Percentiles rank a stretch among this genome's conserved stretches.
These are phyloP conservation scores for Cerastis rubricosa DNA, from an alignment of 2,888 invertebrate genomes.

Conservation along the genomic window DNA sequence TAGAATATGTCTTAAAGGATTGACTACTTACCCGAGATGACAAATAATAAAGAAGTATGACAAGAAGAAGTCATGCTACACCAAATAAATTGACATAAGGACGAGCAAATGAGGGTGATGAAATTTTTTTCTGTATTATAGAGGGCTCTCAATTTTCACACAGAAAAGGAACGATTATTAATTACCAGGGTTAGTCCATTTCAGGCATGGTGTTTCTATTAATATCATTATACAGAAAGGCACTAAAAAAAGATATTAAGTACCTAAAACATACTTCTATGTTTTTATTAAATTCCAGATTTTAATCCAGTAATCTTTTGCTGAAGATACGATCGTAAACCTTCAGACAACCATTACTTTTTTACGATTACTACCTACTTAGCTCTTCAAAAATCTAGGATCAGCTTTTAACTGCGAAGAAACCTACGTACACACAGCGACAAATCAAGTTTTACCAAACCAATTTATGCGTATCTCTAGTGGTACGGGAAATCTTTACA, in stretches of 20 bases:
- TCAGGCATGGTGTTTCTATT: neutral
- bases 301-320: constrained; percentile 25
- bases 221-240: neutral
- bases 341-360: constrained; percentile 30
- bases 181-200: neutral
- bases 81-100: too few species aligned
- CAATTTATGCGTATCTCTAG: too few species aligned
- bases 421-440: neutral
- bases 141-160: too few species aligned
- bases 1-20: too few species aligned
- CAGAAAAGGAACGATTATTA: too few species aligned
- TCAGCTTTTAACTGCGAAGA: constrained; percentile 1
- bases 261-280: neutral
- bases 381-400: constrained; percentile 26
- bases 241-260: neutral
- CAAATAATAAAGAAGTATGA: too few species aligned
- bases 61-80: too few species aligned
- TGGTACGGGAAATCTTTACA: too few species aligned
- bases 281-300: constrained; percentile 10
- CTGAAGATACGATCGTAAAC: constrained; percentile 25
- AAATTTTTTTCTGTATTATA: too few species aligned
- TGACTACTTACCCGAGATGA: too few species aligned
- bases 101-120: too few species aligned
- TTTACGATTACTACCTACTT: constrained; percentile 30
- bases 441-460: too few species aligned